Evolutionary conservation across 2,797 vertebrate species (phyloP).

Genomic region (Amphiprion clarkii): DNA sequence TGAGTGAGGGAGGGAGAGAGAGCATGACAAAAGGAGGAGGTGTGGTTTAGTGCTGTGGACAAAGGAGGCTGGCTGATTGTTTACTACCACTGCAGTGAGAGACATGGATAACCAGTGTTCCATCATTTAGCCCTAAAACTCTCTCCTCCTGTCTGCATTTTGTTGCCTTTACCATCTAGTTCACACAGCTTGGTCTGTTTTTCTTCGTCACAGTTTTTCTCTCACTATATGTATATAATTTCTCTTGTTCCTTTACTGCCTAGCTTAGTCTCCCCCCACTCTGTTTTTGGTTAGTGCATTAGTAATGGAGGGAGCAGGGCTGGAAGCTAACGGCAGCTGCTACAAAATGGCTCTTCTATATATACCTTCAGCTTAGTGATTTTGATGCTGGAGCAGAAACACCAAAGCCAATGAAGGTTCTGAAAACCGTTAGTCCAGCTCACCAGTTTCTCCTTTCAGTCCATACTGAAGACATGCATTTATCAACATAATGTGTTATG

Average conservation of each 20-base stretch:
- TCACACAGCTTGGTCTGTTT: conserved; percentile 1
- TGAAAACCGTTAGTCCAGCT: too few species aligned
- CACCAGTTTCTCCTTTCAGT: too few species aligned
- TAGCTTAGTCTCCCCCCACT: too few species aligned
- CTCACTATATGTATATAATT: too few species aligned
- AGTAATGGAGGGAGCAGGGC: conserved; percentile 5
- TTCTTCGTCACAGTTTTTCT: conserved; percentile 4
- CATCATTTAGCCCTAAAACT: conserved; percentile 8
- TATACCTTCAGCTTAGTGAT: conserved; percentile 11
- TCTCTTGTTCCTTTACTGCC: too few species aligned
- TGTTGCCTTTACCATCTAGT: too few species aligned
- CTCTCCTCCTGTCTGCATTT: not conserved
- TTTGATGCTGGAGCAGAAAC: too few species aligned
- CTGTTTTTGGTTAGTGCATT: conserved; percentile 2
- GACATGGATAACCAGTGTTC: conserved; percentile 42
- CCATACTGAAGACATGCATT: too few species aligned
- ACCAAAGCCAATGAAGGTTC: too few species aligned
- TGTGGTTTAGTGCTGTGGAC: conserved; percentile 86
- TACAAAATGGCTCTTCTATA: conserved; percentile 57
- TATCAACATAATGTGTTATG: too few species aligned
- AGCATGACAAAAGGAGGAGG: conserved; percentile 85
- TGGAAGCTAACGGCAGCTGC: conserved; percentile 35
- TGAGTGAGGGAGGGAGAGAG: conserved; percentile 20
- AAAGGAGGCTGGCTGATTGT: conserved; percentile 86
- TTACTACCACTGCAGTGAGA: conserved; percentile 82